Percentiles rank a stretch among this genome's conserved stretches.
Evolutionary conservation across 2,888 invertebrate species (phyloP).

Genomic region (Theodoxus fluviatilis): DNA sequence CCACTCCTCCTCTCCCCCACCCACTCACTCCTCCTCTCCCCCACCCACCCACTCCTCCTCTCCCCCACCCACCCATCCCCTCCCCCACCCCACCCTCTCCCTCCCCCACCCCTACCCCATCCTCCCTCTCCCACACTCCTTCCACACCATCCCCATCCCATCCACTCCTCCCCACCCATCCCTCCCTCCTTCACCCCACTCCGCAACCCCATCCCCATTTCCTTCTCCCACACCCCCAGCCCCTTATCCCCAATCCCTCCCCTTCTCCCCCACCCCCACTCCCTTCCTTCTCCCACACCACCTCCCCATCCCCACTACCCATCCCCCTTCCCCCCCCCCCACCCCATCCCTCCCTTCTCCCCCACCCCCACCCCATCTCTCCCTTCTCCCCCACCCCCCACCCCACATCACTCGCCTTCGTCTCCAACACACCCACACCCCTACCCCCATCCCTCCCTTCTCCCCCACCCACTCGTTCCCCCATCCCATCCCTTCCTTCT

Average conservation of each 20-base stretch:
- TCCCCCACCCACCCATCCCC: too few species aligned
- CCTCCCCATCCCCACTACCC: not conserved
- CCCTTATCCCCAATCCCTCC: not conserved
- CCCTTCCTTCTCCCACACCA: too few species aligned
- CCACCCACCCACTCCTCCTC: not conserved
- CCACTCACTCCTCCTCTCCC: not conserved
- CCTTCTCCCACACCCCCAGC: not conserved
- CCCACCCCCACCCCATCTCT: not conserved
- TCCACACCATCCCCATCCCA: not conserved
- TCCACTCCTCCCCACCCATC: not conserved
- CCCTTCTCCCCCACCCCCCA: not conserved
- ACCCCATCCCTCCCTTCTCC: not conserved
- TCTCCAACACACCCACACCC: not conserved
- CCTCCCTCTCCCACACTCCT: not conserved
- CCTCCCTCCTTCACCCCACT: not conserved
- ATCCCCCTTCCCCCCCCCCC: not conserved
- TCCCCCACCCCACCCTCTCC: not conserved
- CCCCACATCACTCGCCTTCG: not conserved
- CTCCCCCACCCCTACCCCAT: not conserved
- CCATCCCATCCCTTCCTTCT: not conserved
- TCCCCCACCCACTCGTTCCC: not conserved
- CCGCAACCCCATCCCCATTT: not conserved
- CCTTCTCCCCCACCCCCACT: not conserved
- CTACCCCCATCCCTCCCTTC: not conserved
- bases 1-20: not conserved